phyloP scores from a whole-genome alignment of 1,140 invertebrate genomes.

The Drosophila setifemur region DNA sequence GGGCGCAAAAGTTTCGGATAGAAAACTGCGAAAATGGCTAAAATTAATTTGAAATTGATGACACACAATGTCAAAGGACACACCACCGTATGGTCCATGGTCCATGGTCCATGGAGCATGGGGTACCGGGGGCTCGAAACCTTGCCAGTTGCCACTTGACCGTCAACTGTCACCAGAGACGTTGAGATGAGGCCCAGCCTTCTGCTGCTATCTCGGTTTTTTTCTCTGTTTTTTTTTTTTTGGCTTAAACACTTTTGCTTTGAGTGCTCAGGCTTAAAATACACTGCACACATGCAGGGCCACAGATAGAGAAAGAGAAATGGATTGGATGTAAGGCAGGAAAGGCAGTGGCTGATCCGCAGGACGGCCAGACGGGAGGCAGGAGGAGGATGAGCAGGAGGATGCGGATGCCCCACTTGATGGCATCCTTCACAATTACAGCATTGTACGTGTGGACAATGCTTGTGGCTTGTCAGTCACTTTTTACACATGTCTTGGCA shows the following conservation, averaged over 20 bases:
- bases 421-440: conserved; percentile 80
- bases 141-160: conserved; percentile 70
- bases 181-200: conserved; percentile 28
- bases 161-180: conserved; percentile 69
- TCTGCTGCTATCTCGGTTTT: conserved; percentile 14
- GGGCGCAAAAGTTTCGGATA: conserved; percentile 35
- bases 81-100: conserved; percentile 12
- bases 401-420: conserved; percentile 65
- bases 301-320: conserved; percentile 9
- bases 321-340: background rate
- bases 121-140: no score
- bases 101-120: conserved; percentile 2
- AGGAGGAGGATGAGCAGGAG: conserved; percentile 22
- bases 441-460: conserved; percentile 72
- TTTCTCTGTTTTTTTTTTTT: conserved; percentile 34
- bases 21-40: conserved; percentile 63
- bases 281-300: conserved; percentile 44
- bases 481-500: conserved; percentile 40
- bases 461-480: conserved; percentile 67
- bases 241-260: conserved; percentile 72
- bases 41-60: conserved; percentile 77
- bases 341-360: conserved; percentile 2
- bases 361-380: conserved; percentile 12
- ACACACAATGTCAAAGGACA: conserved; percentile 71
- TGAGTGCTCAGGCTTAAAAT: conserved; percentile 74